Evolutionary conservation across 2,888 invertebrate species (phyloP).

Genomic region (Sipha maydis): DNA sequence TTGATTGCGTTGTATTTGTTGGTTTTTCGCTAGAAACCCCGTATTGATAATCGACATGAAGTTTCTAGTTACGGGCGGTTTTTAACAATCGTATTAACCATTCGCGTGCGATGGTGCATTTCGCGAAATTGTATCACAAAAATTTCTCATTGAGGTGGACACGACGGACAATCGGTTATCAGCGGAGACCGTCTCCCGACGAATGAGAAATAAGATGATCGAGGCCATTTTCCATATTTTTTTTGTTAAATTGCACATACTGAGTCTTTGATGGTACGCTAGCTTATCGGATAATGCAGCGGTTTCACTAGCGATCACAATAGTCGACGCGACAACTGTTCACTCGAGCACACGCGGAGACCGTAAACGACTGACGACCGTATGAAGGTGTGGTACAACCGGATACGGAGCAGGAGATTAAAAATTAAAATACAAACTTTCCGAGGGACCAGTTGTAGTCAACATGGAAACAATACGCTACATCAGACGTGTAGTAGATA

Average conservation of each 20-base stretch:
- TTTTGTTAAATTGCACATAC: not conserved
- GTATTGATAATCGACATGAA: not conserved
- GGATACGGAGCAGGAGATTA: too few species aligned
- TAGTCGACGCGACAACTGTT: not conserved
- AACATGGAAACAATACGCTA: too few species aligned
- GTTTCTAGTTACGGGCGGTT: not conserved
- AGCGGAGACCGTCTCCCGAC: not conserved
- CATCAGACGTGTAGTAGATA: too few species aligned
- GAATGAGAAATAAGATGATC: slow-evolving; percentile 22
- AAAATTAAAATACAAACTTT: too few species aligned
- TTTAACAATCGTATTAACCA: not conserved
- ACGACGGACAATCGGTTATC: slow-evolving; percentile 36
- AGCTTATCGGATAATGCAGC: not conserved
- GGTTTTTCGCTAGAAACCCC: not conserved
- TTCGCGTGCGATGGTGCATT: not conserved
- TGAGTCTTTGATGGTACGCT: not conserved
- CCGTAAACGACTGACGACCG: too few species aligned
- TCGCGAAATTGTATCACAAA: not conserved
- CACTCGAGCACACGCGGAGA: too few species aligned
- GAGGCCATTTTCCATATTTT: slow-evolving; percentile 14
- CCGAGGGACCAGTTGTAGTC: too few species aligned
- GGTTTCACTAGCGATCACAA: not conserved
- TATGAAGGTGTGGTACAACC: too few species aligned
- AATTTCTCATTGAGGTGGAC: not conserved
- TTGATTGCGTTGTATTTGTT: not conserved